Evolutionary conservation across 2,113 vertebrate genomes (phyloP), one percentile per base, ranked within the genome.

Genomic region (Phalacrocorax pelagicus): DNA sequence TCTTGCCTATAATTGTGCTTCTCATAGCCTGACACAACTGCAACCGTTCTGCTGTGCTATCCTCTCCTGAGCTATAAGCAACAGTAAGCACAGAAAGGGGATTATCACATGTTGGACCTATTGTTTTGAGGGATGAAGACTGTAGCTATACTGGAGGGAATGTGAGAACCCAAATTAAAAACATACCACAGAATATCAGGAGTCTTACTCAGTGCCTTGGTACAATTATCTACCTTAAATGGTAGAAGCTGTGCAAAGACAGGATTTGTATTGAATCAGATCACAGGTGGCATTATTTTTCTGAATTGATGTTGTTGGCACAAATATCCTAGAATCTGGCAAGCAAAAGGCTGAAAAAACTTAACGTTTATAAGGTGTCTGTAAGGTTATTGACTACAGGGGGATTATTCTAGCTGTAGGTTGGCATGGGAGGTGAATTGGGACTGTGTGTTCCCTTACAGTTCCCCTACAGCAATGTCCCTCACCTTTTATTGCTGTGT

Each of bases 201-300:
- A 62, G 3, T 54, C 54, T 67, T 62, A 46, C 17, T 75, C 26
- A n/a, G 29, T 47, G 12, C 9, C 14, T 66, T 21, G 8, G 22
- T 81, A 44, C 4, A 55, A 36, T 54, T 71, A 51, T 10, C 30
- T 79, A 16, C 42, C 49, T 92, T 57, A 86, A 59, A 67, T 0
- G 2, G 8, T 29, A 70, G 71, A 81, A 84, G 9, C n/a, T 83
- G 47, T 55, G 11, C 22, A 57, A 52, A 81, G 9, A 22, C 49
- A 34, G 36, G 49, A n/a, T 84, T 91, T 92, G 6, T 30, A 65
- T 8, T 86, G n/a, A 81, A 67, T 91, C 61, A 61, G 26, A 71
- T 89, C 34, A 67, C 47, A 93, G 34, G 52, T 72, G 65, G 20
- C 52, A 81, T 22, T 65, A 46, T 94, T 94, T 81, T 94, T 74